Base-by-base conservation (phyloP, 2,797 vertebrate species). In the Philypnodon macrostomus region DNA sequence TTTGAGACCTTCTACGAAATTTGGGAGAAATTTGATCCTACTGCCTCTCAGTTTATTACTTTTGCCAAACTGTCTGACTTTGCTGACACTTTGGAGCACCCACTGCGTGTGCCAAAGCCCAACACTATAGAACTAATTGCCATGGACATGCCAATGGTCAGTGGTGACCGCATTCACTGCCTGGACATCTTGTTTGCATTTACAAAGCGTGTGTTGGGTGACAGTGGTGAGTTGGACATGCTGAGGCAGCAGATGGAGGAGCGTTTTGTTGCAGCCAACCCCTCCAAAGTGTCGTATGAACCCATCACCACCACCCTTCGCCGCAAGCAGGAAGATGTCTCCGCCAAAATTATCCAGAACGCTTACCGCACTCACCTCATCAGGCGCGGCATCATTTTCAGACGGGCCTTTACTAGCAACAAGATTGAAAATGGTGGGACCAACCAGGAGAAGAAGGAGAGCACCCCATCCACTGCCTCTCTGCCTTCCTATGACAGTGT, bases 1-100 rank as follows among this genome's bases (percentile, higher is more conserved):
- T 99, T 99, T 23, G 97, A 99, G 90, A 98, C 96, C 42, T 99
- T 99, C 87, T 99, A 99, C 0, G 97, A 99, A 88, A 98, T 98
- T 84, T 99, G 97, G 97, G 97, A 99, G 89, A 99, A 98, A 75
- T 99, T 99, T 1, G 97, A 99, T 77, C 95, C 97, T 0, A 95
- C 97, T 0, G 97, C 97, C 76, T 98, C 96, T 1, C 97, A 99
- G 77, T 99, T 99, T 81, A 97, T 99, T 4, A 94, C 95, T 70
- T 98, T 96, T 73, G 91, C 92, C 79, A 98, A 98, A 79, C 89
- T 99, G 10, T 85, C 94, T 2, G 96, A 99, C 86, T 99, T 99
- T 21, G 97, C 97, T 0, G 97, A 99, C 7, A 90, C 97, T 23
- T 64, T 99, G 76, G 97, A 99, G 58, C 95, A 98, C 34, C 97